phyloP scores from a whole-genome alignment of 2,113 vertebrate species.

The Emydura subglobosa region DNA sequence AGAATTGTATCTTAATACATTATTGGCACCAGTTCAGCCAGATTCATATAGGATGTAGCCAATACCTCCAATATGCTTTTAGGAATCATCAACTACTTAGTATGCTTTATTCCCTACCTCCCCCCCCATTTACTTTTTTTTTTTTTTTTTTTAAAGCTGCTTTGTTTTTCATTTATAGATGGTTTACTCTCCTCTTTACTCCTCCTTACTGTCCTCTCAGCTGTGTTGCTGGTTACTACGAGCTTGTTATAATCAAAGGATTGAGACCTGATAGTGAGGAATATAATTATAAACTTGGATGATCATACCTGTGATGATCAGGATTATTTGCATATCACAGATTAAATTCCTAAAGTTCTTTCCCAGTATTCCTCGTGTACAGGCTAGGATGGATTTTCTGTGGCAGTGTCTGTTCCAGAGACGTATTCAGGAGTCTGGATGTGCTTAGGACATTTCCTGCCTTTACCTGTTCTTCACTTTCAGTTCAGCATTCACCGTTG shows the following conservation, averaged over 20 bases:
- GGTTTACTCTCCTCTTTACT: no score
- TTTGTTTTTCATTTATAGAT: no score
- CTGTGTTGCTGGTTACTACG: background rate
- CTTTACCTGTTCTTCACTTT: background rate
- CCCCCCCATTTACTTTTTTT: no score
- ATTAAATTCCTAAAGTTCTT: no score
- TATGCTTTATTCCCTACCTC: background rate
- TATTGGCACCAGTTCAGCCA: background rate
- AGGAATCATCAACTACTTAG: background rate
- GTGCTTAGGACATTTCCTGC: background rate
- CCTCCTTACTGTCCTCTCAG: background rate
- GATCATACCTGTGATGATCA: background rate
- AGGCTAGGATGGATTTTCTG: background rate
- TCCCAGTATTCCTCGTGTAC: no score
- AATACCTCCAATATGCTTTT: background rate
- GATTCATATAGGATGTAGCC: background rate
- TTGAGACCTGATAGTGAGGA: background rate
- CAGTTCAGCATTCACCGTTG: background rate
- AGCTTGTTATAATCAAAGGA: background rate
- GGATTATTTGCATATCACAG: no score
- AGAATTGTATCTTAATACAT: constrained; percentile 18
- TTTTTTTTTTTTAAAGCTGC: no score
- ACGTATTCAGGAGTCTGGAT: background rate
- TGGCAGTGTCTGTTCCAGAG: background rate
- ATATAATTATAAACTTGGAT: background rate